Evolutionary conservation across 2,888 invertebrate species (phyloP).

Genomic region (Peribatodes rhomboidaria): DNA sequence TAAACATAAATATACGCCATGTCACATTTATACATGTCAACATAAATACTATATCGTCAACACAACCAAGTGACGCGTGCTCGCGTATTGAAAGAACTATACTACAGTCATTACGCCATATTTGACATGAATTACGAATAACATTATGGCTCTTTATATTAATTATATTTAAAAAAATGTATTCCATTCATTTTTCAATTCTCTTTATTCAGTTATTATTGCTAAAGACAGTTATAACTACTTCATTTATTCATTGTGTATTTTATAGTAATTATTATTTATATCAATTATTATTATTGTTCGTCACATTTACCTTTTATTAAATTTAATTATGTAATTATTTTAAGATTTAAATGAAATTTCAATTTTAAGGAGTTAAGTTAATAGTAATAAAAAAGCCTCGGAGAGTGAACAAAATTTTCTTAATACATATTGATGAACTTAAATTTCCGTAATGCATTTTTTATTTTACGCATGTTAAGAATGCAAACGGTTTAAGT

Average conservation of each 20-base stretch:
- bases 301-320: slow-evolving; percentile 43
- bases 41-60: not conserved
- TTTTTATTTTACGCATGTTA: not conserved
- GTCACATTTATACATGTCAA: not conserved
- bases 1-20: not conserved
- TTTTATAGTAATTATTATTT: slow-evolving; percentile 59
- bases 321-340: slow-evolving; percentile 21
- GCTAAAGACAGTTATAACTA: slow-evolving; percentile 57
- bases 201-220: slow-evolving; percentile 49
- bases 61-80: not conserved
- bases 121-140: slow-evolving; percentile 5
- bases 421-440: not conserved
- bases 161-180: slow-evolving; percentile 22
- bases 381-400: not conserved
- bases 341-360: slow-evolving; percentile 19
- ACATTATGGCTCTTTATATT: slow-evolving; percentile 26
- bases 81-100: not conserved
- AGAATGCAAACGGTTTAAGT: not conserved
- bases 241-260: slow-evolving; percentile 58
- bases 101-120: slow-evolving; percentile 3
- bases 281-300: slow-evolving; percentile 44
- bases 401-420: slow-evolving; percentile 1
- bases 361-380: slow-evolving; percentile 18
- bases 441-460: not conserved
- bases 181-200: slow-evolving; percentile 36